phyloP scores from a whole-genome alignment of 2,888 invertebrate genomes.

The Agriotes lineatus region DNA sequence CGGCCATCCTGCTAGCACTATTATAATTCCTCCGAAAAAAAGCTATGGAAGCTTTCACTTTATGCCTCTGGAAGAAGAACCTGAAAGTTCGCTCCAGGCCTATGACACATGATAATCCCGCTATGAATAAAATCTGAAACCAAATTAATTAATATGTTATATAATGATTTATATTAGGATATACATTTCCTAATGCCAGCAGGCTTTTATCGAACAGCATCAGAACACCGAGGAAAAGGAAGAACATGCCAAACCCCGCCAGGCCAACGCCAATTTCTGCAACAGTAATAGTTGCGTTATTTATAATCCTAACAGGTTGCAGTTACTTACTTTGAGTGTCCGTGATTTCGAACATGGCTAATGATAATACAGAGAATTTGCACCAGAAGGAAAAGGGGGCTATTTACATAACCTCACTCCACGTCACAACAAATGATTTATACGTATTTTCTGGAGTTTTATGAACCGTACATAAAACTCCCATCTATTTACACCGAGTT shows the following conservation, averaged over 20 bases:
- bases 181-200: constrained; percentile 99
- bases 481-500: not conserved
- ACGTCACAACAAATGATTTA: constrained; percentile 30
- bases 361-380: not conserved
- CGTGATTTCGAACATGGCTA: constrained; percentile 83
- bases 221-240: constrained; percentile 93
- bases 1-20: constrained; percentile 96
- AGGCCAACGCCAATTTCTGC: constrained; percentile 97
- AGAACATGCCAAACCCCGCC: constrained; percentile 95
- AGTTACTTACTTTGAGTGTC: constrained; percentile 84
- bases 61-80: constrained; percentile 98
- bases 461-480: not conserved
- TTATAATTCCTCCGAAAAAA: constrained; percentile 94
- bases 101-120: constrained; percentile 95
- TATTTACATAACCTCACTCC: constrained; percentile 38
- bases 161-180: constrained; percentile 61
- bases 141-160: too few relatives aligned
- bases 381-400: not conserved
- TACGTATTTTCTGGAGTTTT: not conserved
- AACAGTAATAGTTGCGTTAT: too few relatives aligned
- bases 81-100: constrained; percentile 94
- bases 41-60: constrained; percentile 88
- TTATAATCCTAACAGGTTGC: too few relatives aligned
- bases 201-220: constrained; percentile 97
- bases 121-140: constrained; percentile 92